A percentile compares a stretch with the other conserved stretches of the same genome.
Conservation (phyloP, 2,888 invertebrate genomes). For the Limnephilus auricula region DNA sequence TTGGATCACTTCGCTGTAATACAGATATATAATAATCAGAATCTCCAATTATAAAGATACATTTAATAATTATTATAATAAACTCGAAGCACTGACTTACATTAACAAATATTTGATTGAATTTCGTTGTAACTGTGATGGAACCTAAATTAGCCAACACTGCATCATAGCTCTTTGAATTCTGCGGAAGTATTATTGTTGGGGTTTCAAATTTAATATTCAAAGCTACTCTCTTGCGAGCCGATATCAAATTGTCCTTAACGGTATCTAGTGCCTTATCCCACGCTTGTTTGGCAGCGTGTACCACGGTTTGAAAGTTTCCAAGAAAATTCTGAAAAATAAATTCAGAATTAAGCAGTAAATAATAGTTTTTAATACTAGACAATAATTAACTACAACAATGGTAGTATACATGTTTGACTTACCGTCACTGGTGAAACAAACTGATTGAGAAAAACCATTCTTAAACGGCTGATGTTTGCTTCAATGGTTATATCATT, state of each 20-base stretch:
- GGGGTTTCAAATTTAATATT: conserved; percentile 90
- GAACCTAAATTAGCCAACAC: conserved; percentile 92
- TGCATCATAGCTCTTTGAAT: conserved; percentile 87
- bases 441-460: conserved; percentile 95
- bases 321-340: conserved; percentile 87
- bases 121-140: conserved; percentile 85
- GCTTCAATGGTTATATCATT: conserved; percentile 90
- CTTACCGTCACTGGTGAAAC: conserved; percentile 87
- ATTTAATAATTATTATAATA: not conserved
- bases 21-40: not conserved
- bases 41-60: not conserved
- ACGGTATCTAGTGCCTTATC: conserved; percentile 95
- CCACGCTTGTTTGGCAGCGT: conserved; percentile 91
- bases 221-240: conserved; percentile 82
- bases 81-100: conserved; percentile 68
- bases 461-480: conserved; percentile 89
- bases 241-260: conserved; percentile 89
- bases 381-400: not conserved
- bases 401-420: conserved; percentile 57
- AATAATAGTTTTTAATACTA: not conserved
- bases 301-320: conserved; percentile 93
- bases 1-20: conserved; percentile 71
- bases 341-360: not conserved
- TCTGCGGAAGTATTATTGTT: conserved; percentile 92
- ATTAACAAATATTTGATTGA: conserved; percentile 75